Conservation (phyloP, 2,888 invertebrate genomes). For the Molorchus minor region DNA sequence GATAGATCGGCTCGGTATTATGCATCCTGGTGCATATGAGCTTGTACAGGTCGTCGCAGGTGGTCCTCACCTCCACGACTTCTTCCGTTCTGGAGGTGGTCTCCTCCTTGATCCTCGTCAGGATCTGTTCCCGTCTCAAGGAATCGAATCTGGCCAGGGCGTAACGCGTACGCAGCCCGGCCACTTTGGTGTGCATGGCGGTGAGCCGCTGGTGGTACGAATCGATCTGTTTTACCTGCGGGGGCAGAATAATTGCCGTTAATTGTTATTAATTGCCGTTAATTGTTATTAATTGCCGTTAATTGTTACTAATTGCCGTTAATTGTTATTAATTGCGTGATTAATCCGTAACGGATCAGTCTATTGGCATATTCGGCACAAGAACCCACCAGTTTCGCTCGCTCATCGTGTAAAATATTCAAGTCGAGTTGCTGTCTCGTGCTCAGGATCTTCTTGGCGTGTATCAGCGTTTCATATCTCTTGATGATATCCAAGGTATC, state of each 20-base stretch:
- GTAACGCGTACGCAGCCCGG: slow-evolving; percentile 29
- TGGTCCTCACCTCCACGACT: slow-evolving; percentile 33
- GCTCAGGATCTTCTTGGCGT: slow-evolving; percentile 31
- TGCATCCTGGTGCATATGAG: slow-evolving; percentile 40
- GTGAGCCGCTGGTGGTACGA: slow-evolving; percentile 23
- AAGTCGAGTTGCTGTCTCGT: slow-evolving; percentile 30
- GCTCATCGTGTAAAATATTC: slow-evolving; percentile 31
- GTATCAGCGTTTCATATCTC: slow-evolving; percentile 36
- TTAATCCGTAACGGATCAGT: too few species aligned
- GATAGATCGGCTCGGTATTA: slow-evolving; percentile 26
- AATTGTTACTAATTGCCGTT: too few species aligned
- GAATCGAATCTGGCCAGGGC: slow-evolving; percentile 28
- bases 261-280: too few species aligned
- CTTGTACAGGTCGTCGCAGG: slow-evolving; percentile 35
- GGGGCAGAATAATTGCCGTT: too few species aligned
- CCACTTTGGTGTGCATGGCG: slow-evolving; percentile 30
- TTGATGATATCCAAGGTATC: slow-evolving; percentile 8
- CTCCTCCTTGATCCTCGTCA: slow-evolving; percentile 21
- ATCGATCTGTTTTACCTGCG: slow-evolving; percentile 30
- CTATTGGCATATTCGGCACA: too few species aligned
- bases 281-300: too few species aligned
- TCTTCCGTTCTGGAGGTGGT: slow-evolving; percentile 31
- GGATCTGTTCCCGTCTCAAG: slow-evolving; percentile 38
- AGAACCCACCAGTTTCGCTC: slow-evolving; percentile 35
- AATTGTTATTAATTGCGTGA: too few species aligned